Percentiles rank a stretch among this genome's conserved stretches.
These are phyloP conservation scores for Drosophila ercepeae DNA, from an alignment of 1,140 invertebrate genomes.

Conservation along the genomic window DNA sequence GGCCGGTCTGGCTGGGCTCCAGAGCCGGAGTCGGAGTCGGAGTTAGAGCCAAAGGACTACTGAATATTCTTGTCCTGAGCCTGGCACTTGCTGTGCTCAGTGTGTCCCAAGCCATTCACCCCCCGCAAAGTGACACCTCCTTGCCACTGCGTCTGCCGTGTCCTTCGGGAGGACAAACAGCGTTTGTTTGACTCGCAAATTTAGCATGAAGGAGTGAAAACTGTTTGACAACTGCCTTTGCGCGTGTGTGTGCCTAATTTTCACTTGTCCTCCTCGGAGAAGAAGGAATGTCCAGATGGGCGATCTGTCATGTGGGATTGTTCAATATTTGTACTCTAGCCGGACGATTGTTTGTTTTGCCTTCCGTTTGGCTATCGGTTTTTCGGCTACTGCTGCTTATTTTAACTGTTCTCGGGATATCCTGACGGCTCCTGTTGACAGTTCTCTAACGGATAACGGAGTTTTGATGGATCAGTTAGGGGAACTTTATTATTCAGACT, in stretches of 20 bases:
- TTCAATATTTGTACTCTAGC: conserved; percentile 45
- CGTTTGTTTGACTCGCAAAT: conserved; percentile 57
- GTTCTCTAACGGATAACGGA: conserved; percentile 35
- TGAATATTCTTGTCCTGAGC: conserved; percentile 13
- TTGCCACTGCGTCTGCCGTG: conserved; percentile 3
- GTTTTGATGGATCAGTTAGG: conserved; percentile 57
- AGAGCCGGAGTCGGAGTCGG: conserved; percentile 9
- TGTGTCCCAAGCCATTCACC: conserved; percentile 16
- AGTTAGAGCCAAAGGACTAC: conserved; percentile 34
- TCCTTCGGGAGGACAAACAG: conserved; percentile 6
- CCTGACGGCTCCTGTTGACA: conserved; percentile 44
- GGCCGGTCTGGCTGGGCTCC: conserved; percentile 2
- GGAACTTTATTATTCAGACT: conserved; percentile 23
- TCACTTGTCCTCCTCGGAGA: conserved; percentile 39
- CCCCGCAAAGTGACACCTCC: conserved; percentile 36
- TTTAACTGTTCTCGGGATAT: conserved; percentile 1
- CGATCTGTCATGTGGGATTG: conserved; percentile 57
- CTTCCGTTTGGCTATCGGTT: conserved; percentile 37
- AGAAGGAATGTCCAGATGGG: conserved; percentile 6
- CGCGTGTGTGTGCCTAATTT: conserved; percentile 50
- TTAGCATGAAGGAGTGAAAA: conserved; percentile 72
- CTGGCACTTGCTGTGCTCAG: conserved; percentile 48
- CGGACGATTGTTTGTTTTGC: conserved; percentile 34
- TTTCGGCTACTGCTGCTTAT: conserved; percentile 5
- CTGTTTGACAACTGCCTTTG: conserved; percentile 41